These are phyloP conservation scores for Melanostoma mellinum DNA, from an alignment of 2,888 invertebrate species.

Conservation along the genomic window DNA sequence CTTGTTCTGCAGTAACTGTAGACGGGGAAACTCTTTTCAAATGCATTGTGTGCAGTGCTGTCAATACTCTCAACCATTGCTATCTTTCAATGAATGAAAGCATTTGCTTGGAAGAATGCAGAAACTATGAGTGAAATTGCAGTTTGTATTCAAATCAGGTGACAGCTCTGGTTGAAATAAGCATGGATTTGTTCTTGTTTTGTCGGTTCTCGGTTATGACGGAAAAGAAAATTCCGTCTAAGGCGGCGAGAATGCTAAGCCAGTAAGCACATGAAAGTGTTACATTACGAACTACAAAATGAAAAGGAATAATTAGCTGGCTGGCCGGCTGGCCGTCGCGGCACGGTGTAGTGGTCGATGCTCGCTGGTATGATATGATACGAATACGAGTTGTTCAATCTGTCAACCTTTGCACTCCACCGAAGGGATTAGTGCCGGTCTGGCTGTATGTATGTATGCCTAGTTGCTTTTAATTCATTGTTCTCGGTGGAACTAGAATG, in stretches of 20 bases:
- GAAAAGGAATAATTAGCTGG: constrained; percentile 55
- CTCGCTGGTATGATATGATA: too few relatives aligned
- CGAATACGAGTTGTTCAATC: constrained; percentile 33
- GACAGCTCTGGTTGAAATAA: constrained; percentile 22
- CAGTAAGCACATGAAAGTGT: constrained; percentile 50
- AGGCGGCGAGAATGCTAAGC: constrained; percentile 13
- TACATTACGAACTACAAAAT: constrained; percentile 57
- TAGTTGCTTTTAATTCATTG: constrained; percentile 49
- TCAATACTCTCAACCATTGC: background rate
- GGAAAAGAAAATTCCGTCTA: constrained; percentile 35
- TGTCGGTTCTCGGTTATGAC: constrained; percentile 36
- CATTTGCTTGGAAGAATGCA: too few relatives aligned
- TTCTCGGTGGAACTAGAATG: constrained; percentile 19
- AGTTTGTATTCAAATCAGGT: background rate
- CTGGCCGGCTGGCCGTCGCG: background rate
- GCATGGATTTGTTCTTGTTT: background rate
- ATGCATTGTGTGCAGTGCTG: constrained; percentile 21
- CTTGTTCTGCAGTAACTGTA: constrained; percentile 40
- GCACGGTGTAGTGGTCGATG: too few relatives aligned
- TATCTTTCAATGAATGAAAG: too few relatives aligned
- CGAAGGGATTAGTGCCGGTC: constrained; percentile 60
- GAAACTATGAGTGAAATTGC: background rate
- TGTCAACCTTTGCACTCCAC: constrained; percentile 65
- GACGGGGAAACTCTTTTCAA: constrained; percentile 48
- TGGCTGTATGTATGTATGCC: background rate